Evolutionary conservation across 1,140 invertebrate species (phyloP).

Genomic region (Macrocentrus cingulum): DNA sequence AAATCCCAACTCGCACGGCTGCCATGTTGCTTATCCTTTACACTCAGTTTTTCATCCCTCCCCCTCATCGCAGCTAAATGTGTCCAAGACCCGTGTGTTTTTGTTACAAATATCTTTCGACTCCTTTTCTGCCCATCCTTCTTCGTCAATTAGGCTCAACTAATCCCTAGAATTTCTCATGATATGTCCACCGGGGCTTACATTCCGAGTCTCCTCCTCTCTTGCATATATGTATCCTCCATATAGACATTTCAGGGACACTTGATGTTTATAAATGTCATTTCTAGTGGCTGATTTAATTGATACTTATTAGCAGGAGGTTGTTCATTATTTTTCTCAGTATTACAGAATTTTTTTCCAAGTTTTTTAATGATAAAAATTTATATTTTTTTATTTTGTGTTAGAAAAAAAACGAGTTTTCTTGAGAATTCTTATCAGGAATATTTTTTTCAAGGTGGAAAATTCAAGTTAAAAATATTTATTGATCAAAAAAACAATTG

Average conservation of each 20-base stretch:
- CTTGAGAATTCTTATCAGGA: background rate
- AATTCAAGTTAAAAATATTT: too few species aligned
- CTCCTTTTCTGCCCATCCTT: background rate
- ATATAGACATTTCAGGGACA: too few species aligned
- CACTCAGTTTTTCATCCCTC: background rate
- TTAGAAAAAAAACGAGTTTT: background rate
- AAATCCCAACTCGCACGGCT: background rate
- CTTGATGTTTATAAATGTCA: too few species aligned
- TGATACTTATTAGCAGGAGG: too few species aligned
- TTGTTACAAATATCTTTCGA: background rate
- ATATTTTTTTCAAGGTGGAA: background rate
- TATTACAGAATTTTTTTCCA: conserved; percentile 1
- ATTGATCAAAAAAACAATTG: too few species aligned
- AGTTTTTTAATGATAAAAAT: background rate
- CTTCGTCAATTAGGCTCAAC: too few species aligned
- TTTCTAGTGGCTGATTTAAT: too few species aligned
- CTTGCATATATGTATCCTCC: background rate
- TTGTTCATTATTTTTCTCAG: too few species aligned
- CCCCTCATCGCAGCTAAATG: too few species aligned
- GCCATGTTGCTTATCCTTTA: conserved; percentile 11
- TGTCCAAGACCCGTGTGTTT: background rate
- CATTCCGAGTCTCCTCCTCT: background rate
- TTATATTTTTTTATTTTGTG: background rate
- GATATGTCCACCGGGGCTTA: background rate
- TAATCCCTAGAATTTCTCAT: too few species aligned